phyloP scores from a whole-genome alignment of 2,888 invertebrate species.

The Eustalomyia histrio region DNA sequence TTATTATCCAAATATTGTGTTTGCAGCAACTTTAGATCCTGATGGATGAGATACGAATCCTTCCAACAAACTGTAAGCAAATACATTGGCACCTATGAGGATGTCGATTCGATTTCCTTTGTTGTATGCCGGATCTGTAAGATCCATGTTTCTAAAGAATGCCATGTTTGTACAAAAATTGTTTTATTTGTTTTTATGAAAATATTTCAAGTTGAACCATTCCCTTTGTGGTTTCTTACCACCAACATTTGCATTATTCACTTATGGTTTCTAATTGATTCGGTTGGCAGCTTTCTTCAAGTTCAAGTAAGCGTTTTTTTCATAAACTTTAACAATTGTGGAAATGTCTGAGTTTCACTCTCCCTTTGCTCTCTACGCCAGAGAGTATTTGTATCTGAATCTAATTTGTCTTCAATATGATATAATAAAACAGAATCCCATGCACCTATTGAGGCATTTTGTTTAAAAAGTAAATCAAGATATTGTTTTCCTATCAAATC shows the following conservation, averaged over 20 bases:
- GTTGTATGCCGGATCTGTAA: conserved; percentile 38
- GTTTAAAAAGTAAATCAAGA: conserved; percentile 45
- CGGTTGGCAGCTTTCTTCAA: conserved; percentile 34
- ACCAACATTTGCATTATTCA: conserved; percentile 42
- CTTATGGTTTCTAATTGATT: not conserved
- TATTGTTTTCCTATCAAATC: conserved; percentile 50
- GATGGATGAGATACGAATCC: conserved; percentile 44
- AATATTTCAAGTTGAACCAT: conserved; percentile 38
- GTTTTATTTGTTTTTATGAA: not conserved
- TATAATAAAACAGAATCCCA: conserved; percentile 55
- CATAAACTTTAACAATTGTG: conserved; percentile 44
- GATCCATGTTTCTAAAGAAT: conserved; percentile 26
- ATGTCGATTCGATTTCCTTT: conserved; percentile 24
- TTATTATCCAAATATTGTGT: conserved; percentile 54
- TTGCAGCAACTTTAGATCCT: conserved; percentile 45
- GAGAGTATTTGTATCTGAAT: conserved; percentile 40
- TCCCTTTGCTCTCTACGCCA: conserved; percentile 38
- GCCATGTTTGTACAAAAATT: conserved; percentile 33
- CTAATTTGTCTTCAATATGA: conserved; percentile 49
- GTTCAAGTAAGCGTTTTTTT: conserved; percentile 39
- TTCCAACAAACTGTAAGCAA: conserved; percentile 39
- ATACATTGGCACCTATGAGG: no score
- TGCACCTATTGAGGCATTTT: conserved; percentile 25
- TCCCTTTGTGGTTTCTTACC: conserved; percentile 23
- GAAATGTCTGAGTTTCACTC: conserved; percentile 30